Base-by-base conservation (phyloP, 1,140 invertebrate genomes). In the Cyclargus thomasi region DNA sequence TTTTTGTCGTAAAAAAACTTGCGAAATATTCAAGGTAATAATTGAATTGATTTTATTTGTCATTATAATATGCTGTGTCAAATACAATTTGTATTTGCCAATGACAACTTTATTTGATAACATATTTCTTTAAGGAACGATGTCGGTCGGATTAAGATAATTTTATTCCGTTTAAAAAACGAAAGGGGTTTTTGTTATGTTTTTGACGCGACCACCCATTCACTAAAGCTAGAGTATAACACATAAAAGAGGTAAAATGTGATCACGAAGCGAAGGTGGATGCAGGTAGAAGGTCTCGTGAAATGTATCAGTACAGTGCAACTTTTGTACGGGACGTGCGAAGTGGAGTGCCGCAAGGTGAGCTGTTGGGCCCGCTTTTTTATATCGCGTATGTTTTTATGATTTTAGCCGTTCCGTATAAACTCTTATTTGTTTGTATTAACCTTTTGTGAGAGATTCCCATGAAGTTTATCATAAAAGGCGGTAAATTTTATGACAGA, bases 291-390 rank as follows among this genome's bases (percentile, higher is more conserved):
- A 75, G 79, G 80, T 73, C 76, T 78, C 78, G 87, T 87, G 86
- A 90, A 90, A 90, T 86, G 79, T 90, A 83, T 88, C 87, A 74
- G 74, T 70, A 65, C 69, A 77, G 86, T 90, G 88, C 85, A 90
- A 90, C 74, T 88, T 90, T 90, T 88, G 81, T 74, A 74, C 70
- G 69, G 74, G 72, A 81, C 77, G 80, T 88, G 88, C 83, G 85
- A 90, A 90, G 84, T 80, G 80, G 78, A 74, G 77, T 80, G 77
- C 57, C 76, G 72, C 84, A 88, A 86, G 85, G 85, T 82, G 75
- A 77, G 47, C 62, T 71, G 63, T 75, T 83, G 22, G 81, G 73
- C 53, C 81, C 83, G 71, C 67, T 75, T 67, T 79, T 84, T 78
- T 78, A 74, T 70, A 70, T 82, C 79, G 80, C 77, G 71, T 70